phyloP scores from a whole-genome alignment of 2,888 invertebrate genomes.

The Rhagophthalmus giganteus region DNA sequence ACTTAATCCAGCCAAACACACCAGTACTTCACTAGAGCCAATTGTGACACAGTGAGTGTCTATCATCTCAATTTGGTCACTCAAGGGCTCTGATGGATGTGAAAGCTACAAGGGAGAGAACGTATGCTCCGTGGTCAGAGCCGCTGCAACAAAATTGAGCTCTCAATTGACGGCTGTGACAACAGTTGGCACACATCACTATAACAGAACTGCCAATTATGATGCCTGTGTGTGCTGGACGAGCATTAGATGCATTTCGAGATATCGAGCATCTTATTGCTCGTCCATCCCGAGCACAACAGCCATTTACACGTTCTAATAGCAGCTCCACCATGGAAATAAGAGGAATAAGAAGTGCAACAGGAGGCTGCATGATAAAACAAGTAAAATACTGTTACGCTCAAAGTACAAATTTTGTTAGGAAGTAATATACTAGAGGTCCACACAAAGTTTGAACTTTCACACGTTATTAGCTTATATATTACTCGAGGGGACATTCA shows the following conservation, averaged over 20 bases:
- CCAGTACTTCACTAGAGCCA: slow-evolving; percentile 42
- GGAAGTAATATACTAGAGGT: slow-evolving; percentile 24
- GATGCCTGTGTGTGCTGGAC: slow-evolving; percentile 31
- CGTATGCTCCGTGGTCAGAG: slow-evolving; percentile 56
- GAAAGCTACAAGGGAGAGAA: slow-evolving; percentile 43
- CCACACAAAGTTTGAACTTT: slow-evolving; percentile 30
- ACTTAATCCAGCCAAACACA: slow-evolving; percentile 44
- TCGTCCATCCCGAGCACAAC: slow-evolving; percentile 4
- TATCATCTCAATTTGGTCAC: slow-evolving; percentile 38
- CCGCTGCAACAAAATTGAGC: slow-evolving; percentile 54
- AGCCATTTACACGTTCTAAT: slow-evolving; percentile 18
- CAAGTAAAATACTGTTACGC: slow-evolving; percentile 22
- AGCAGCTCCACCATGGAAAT: slow-evolving; percentile 13
- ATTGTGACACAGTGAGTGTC: slow-evolving; percentile 39
- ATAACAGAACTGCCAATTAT: slow-evolving; percentile 54
- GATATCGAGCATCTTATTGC: not conserved
- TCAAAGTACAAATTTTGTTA: slow-evolving; percentile 29
- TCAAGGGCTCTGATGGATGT: slow-evolving; percentile 46
- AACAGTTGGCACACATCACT: slow-evolving; percentile 55
- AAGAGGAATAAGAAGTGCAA: not conserved
- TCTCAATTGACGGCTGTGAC: slow-evolving; percentile 54
- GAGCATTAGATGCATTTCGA: too few relatives aligned
- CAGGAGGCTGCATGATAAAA: slow-evolving; percentile 11
- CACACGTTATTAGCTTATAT: slow-evolving; percentile 6
- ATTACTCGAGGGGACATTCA: not conserved